phyloP scores from a whole-genome alignment of 2,888 invertebrate species.

The Ophion slaviceki region DNA sequence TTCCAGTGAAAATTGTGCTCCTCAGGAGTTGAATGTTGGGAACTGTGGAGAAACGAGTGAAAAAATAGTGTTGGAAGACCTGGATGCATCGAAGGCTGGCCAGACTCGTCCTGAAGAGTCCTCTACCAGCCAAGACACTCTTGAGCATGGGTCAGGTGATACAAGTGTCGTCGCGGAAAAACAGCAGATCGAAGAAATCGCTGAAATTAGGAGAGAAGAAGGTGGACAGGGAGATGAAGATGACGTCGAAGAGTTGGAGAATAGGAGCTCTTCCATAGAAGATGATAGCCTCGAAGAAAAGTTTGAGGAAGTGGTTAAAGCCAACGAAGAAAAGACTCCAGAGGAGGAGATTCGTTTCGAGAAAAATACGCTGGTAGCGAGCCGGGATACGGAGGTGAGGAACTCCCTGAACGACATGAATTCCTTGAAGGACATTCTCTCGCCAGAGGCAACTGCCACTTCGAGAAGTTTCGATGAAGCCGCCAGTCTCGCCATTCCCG shows the following conservation, averaged over 20 bases:
- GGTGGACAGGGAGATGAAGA: constrained; percentile 13
- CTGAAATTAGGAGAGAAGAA: neutral
- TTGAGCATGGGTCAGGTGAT: neutral
- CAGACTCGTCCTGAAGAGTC: neutral
- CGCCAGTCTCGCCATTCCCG: constrained; percentile 44
- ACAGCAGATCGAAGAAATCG: neutral
- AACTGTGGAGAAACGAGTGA: neutral
- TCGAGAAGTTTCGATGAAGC: constrained; percentile 73
- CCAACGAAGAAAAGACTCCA: constrained; percentile 64
- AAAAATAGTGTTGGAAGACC: neutral
- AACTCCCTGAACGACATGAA: constrained; percentile 58
- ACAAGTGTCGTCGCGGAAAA: neutral
- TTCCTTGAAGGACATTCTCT: constrained; percentile 24
- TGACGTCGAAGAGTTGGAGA: constrained; percentile 19
- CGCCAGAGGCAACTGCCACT: constrained; percentile 81
- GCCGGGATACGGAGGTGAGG: constrained; percentile 73
- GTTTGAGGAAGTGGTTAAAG: constrained; percentile 10
- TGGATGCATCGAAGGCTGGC: neutral
- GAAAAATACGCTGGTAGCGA: constrained; percentile 4
- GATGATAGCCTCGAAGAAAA: constrained; percentile 51
- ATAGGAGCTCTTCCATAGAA: constrained; percentile 41
- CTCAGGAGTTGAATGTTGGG: neutral
- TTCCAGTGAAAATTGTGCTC: constrained; percentile 5
- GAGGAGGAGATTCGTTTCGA: constrained; percentile 9
- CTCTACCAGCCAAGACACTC: neutral